Evolutionary conservation across 2,113 vertebrate species (phyloP), one percentile per base, ranked within the genome.

Genomic region (Excalfactoria chinensis): DNA sequence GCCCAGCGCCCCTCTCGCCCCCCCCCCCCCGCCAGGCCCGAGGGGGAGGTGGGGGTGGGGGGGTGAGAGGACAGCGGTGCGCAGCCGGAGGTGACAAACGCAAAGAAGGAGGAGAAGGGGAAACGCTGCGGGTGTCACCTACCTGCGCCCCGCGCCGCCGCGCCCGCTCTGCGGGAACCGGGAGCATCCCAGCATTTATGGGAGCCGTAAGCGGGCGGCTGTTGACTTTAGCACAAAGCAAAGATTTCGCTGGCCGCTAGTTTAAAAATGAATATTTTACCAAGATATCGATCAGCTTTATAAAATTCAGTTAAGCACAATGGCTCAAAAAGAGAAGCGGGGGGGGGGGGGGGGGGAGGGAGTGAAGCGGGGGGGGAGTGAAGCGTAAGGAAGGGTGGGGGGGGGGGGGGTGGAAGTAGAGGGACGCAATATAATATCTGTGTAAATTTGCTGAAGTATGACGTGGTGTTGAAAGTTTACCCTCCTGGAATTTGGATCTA

Each of bases 141-240:
- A 99, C 99, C 99, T 99, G 98, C 77, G 86, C 94, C 96, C 88
- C 73, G 97, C 67, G 17, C 64, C 64, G 58, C 60, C 69, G 59
- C 59, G 35, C 59, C 55, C 96, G 87, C 84, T 98, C 98, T 99
- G 98, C 98, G 97, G 96, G 97, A 87, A 97, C 97, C 96, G 96
- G 96, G 97, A 97, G 97, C 98, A 98, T 98, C 98, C 97, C 98
- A 66, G 98, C 98, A 99, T 99, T 99, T 99, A 99, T 99, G 98
- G 98, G 98, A 99, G 98, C 98, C 98, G 98, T 98, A 98, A 98
- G 98, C 96, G 96, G 98, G 98, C 97, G 97, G 98, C 98, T 99
- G 99, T 99, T 99, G 99, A 99, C 99, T 99, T 99, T 99, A 99
- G 99, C 98, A 98, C 99, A 99, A 99, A 99, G 99, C 99, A 99